Base-by-base conservation (phyloP, 1,140 invertebrate species). In the Zaprionus lachaisei region DNA sequence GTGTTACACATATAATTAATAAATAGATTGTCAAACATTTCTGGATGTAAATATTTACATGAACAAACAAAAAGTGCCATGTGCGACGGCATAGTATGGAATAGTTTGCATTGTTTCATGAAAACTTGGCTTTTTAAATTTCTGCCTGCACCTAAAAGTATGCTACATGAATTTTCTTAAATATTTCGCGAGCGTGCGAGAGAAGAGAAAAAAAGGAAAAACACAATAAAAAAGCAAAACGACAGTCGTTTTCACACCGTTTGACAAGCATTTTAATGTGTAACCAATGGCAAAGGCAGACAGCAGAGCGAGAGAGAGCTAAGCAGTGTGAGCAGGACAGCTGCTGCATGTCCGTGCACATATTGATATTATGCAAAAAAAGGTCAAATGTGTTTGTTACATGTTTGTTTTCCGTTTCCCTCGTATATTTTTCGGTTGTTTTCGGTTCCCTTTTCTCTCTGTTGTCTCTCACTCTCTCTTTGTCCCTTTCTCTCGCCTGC, bases 301-400 rank as follows among this genome's bases (percentile, higher is more conserved):
- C 26, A 17, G 54, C 34, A n/a, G 15, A 41, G 44, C 3, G 17
- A 63, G 34, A 54, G 38, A 76, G n/a, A 51, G 7, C 28, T 9
- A 51, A 26, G 79, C 5, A 5, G 12, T 15, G 22, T n/a, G 58
- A 73, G 37, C 5, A 41, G 24, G 58, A 71, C 68, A 79, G 64
- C 77, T 77, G 65, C 73, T 72, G 78, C 74, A 81, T 66, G 47
- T 72, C 62, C 55, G 62, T 67, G 71, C 63, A 57, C 66, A 79
- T 75, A 84, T 87, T 87, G 87, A 90, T 71, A 87, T 89, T 87
- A 81, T 81, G 78, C 78, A 86, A 76, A 79, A 55, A 89, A 89
- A 87, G 85, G 84, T 87, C 85, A 90, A 87, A 87, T 84, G 81
- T 84, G 85, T 87, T 74, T 84, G 84, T 87, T 74, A 81, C 66